Evolutionary conservation across 2,888 invertebrate species (phyloP), one percentile per base, ranked within the genome.

Genomic region (Ellobium chinense): DNA sequence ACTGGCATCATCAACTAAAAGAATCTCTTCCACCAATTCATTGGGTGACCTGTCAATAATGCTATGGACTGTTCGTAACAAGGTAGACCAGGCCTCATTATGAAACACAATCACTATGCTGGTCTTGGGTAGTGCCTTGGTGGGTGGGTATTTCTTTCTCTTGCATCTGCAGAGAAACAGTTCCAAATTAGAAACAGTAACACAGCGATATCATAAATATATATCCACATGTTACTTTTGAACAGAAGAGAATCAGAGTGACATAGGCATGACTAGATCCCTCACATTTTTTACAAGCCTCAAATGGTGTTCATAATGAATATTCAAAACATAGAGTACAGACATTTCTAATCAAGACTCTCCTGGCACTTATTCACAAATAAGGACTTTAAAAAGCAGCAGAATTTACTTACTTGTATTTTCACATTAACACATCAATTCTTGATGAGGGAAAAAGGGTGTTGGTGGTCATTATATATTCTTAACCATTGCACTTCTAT

Each of bases 51-150:
- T 95, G 93, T 97, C 97, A 88, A 99, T 98, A 39, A 97, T 98
- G 92, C 98, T 98, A 96, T 98, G 97, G 56, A 99, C 97, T 0
- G 99, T 99, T 77, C 99, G 94, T 88, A 99, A 94, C 18, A 99
- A 94, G 0, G 99, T 99, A 2, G 99, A 98, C 98, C 98, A 99
- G 0, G 99, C 99, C 94, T 99, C 99, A 92, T 99, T 99, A 92
- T 99, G 99, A 92, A 99, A 99, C 0, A 99, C 98, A 85, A 99
- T 98, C 74, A 99, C 96, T 24, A 99, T 95, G 85, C 97, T 97
- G 0, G 98, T 97, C 85, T 95, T 96, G 0, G 98, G 98, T 77
- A 99, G 94, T 85, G 96, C 81, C 0, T 84, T 85, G 0, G 83
- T 75, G 0, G 89, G 84, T 2, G 89, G 88, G 73, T 90, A 90